A percentile compares a stretch with the other conserved stretches of the same genome.
phyloP scores from a whole-genome alignment of 2,797 vertebrate genomes.

The Cuculus canorus region DNA sequence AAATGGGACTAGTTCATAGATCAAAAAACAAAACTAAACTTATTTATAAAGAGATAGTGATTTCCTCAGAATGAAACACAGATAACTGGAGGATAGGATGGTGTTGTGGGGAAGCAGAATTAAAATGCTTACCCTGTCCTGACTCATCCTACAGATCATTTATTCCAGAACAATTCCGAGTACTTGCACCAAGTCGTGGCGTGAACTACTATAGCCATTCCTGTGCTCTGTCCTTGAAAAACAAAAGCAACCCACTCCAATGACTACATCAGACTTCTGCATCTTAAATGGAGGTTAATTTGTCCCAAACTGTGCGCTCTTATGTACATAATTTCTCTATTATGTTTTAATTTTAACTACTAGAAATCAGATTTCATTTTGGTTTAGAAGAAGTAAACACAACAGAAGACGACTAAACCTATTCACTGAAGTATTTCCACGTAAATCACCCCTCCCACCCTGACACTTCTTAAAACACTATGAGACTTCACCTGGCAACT shows the following conservation, averaged over 20 bases:
- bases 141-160: background rate
- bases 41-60: background rate
- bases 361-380: background rate
- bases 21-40: background rate
- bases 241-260: background rate
- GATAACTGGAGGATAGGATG: background rate
- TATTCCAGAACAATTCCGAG: background rate
- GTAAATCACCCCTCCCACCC: background rate
- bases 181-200: background rate
- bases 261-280: background rate
- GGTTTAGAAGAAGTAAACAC: background rate
- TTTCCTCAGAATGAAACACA: background rate
- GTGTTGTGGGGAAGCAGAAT: background rate
- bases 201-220: background rate
- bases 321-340: background rate
- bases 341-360: background rate
- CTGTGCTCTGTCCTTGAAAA: background rate
- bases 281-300: background rate
- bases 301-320: background rate
- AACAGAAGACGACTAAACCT: background rate
- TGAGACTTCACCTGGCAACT: background rate
- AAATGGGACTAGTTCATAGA: background rate
- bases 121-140: background rate
- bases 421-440: background rate
- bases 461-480: background rate